Base-by-base conservation (phyloP, 2,888 invertebrate genomes). In the Athalia rosae region DNA sequence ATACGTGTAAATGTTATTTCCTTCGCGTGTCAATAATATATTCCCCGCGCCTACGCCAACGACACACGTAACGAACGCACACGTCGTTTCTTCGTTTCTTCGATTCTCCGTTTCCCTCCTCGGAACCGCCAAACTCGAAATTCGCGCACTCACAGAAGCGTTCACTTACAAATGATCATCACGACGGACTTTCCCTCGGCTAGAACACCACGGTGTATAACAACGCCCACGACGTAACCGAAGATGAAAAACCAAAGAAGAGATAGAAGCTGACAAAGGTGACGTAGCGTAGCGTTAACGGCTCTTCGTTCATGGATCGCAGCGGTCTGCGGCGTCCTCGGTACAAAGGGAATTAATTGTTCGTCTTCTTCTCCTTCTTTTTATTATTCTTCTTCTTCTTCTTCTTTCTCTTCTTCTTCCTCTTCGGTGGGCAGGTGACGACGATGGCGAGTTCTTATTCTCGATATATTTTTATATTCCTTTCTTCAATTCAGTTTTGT, bases 261-360 rank as follows among this genome's bases (percentile, higher is more conserved):
- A 41, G 28, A 11, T 58, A 15, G 71, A 71, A 58, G 71, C 43
- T 56, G 28, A 56, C 71, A n/a, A 58, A 71, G 58, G 8, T 71
- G 71, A 71, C 50, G 28, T 15, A 66, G 15, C 15, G 9, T 13
- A 45, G 45, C 50, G 28, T 28, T 28, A 28, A 45, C 6, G 58
- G 56, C 43, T 71, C n/a, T 71, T 56, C 58, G n/a, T 58, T 41
- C 45, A 53, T 58, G 45, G 7, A 58, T 71, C 50, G 13, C 7
- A 7, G 11, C n/a, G 28, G 9, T n/a, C 43, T 56, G 11, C 41
- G 28, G 69, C n/a, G 13, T 66, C 53, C 67, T 71, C 28, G 15
- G 50, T 71, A 71, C 71, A 71, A 71, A 71, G 71, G 45, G 58
- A 71, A 71, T 71, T 56, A 56, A 71, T 71, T 61, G 3, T 61